Conservation (phyloP, 1,140 invertebrate genomes). For the Diploscapter pachys region DNA sequence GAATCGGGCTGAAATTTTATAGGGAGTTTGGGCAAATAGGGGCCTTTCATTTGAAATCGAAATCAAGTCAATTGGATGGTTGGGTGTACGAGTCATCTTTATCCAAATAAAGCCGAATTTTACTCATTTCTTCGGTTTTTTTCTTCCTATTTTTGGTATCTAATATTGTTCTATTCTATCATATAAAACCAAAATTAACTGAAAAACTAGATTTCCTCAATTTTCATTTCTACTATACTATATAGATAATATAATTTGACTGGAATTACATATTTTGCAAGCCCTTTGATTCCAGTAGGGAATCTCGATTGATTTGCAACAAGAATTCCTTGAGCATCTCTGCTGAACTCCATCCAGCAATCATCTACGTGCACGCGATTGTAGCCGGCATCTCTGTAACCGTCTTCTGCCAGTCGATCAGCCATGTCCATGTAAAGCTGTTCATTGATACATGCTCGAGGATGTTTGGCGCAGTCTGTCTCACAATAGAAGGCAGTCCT, state of each 20-base stretch:
- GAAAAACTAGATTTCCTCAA: background rate
- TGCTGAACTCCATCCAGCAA: conserved; percentile 48
- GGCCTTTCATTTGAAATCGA: too few species aligned
- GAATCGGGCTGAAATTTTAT: too few species aligned
- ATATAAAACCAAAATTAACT: background rate
- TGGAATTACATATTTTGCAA: conserved; percentile 43
- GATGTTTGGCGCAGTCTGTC: conserved; percentile 72
- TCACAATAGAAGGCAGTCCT: conserved; percentile 90
- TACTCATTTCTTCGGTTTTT: too few species aligned
- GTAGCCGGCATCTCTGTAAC: conserved; percentile 49
- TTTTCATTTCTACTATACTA: too few species aligned
- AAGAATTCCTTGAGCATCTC: conserved; percentile 33
- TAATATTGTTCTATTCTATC: background rate
- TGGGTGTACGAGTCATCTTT: too few species aligned
- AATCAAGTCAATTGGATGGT: too few species aligned
- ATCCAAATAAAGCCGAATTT: too few species aligned
- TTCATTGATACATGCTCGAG: conserved; percentile 54
- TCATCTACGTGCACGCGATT: conserved; percentile 53
- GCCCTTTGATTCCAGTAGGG: conserved; percentile 40
- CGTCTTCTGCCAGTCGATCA: conserved; percentile 42
- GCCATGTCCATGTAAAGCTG: conserved; percentile 50
- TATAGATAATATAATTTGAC: too few species aligned
- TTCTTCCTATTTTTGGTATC: background rate
- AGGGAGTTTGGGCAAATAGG: too few species aligned
- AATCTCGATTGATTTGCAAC: conserved; percentile 40